phyloP scores from a whole-genome alignment of 1,140 invertebrate species.

The Paramacrobiotus metropolitanus region DNA sequence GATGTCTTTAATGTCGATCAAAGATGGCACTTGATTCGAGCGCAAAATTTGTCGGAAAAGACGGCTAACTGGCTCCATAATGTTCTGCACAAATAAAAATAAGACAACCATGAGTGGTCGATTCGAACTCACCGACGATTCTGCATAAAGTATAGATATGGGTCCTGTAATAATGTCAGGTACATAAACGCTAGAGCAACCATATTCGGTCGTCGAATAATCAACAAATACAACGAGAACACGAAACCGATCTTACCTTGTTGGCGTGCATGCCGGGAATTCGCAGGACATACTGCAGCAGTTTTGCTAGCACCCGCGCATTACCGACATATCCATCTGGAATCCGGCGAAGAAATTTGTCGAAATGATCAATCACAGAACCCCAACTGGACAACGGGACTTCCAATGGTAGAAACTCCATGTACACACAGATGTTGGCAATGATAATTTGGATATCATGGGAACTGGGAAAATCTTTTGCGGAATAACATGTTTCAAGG shows the following conservation, averaged over 20 bases:
- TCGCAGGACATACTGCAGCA: constrained; percentile 51
- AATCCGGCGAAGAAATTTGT: constrained; percentile 49
- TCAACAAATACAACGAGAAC: constrained; percentile 11
- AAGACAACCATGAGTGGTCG: no score
- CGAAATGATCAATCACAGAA: constrained; percentile 51
- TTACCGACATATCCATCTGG: constrained; percentile 14
- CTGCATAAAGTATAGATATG: no score
- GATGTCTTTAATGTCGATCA: constrained; percentile 59
- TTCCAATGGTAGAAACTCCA: constrained; percentile 70
- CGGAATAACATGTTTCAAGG: constrained; percentile 39
- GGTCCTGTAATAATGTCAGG: no score
- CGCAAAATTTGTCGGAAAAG: constrained; percentile 70
- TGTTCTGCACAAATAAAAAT: constrained; percentile 26
- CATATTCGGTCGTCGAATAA: background rate
- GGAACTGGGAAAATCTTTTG: constrained; percentile 12
- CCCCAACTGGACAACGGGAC: constrained; percentile 43
- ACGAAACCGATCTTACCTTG: constrained; percentile 37
- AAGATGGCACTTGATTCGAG: constrained; percentile 55
- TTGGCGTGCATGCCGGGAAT: constrained; percentile 51
- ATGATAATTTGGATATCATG: constrained; percentile 37
- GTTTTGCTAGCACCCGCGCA: constrained; percentile 19
- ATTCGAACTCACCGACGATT: no score
- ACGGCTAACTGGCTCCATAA: constrained; percentile 88
- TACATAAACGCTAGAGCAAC: no score
- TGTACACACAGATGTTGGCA: constrained; percentile 69